These are phyloP conservation scores for Proterorhinus semilunaris DNA, from an alignment of 2,113 vertebrate genomes.

Conservation along the genomic window DNA sequence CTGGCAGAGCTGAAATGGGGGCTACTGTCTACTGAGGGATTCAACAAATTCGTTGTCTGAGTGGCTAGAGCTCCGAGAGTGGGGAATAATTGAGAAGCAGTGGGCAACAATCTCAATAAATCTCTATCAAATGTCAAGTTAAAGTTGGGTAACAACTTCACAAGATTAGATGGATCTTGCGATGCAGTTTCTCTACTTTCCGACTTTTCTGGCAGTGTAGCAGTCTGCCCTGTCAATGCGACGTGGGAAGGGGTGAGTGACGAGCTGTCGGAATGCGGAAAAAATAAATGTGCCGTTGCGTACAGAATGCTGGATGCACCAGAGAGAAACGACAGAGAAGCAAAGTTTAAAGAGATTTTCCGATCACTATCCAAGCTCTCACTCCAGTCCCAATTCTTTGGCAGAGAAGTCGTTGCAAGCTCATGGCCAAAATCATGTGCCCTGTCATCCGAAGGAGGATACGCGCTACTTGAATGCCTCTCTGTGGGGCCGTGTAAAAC, in stretches of 20 bases:
- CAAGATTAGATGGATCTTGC: neutral
- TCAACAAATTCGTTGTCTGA: conserved; percentile 3
- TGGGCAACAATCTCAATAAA: neutral
- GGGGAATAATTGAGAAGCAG: neutral
- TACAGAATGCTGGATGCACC: neutral
- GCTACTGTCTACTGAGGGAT: conserved; percentile 1
- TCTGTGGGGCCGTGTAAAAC: neutral
- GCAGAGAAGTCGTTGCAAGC: neutral
- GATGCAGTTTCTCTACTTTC: neutral
- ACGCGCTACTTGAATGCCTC: neutral
- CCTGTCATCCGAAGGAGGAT: neutral
- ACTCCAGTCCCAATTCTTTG: neutral
- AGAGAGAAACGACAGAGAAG: conserved; percentile 11
- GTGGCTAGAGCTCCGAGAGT: neutral
- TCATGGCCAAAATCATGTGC: neutral
- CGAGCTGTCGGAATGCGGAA: conserved; percentile 6
- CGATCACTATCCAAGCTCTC: neutral
- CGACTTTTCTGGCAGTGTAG: neutral
- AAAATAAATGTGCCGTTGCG: neutral
- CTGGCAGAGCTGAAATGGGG: neutral
- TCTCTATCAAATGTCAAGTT: conserved; percentile 5
- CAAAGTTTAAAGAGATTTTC: neutral
- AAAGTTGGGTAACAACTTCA: neutral
- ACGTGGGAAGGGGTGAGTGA: neutral
- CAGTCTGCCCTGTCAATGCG: neutral